Evolutionary conservation across 2,797 vertebrate species (phyloP).

Genomic region (Pseudotriccus pelzelni): DNA sequence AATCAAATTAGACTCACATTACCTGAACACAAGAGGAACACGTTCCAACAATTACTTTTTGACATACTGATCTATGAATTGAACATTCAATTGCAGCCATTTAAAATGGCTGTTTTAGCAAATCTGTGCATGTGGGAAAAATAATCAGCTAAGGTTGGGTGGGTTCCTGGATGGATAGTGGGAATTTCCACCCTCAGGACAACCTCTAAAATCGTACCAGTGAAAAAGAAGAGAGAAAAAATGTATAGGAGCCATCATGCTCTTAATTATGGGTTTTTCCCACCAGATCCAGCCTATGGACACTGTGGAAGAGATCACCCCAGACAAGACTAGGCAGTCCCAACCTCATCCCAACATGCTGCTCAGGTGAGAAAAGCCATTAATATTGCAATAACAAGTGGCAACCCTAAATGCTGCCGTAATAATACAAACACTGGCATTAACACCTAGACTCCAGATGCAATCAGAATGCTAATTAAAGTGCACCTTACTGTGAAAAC

Average conservation of each 20-base stretch:
- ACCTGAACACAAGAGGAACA: background rate
- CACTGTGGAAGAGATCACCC: background rate
- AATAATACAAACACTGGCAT: background rate
- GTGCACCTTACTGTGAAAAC: background rate
- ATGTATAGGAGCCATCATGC: background rate
- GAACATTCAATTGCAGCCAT: background rate
- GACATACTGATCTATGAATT: slow-evolving; percentile 17
- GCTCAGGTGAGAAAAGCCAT: background rate
- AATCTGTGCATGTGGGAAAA: background rate
- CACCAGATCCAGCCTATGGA: background rate
- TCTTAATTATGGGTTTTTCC: background rate
- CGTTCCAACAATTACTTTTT: slow-evolving; percentile 31
- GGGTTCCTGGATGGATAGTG: background rate
- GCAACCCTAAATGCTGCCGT: background rate
- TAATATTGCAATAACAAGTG: background rate
- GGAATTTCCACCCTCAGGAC: background rate
- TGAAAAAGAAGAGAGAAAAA: background rate
- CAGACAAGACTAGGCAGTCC: background rate
- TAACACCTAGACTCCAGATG: background rate
- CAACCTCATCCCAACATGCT: background rate
- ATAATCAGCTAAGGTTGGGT: background rate
- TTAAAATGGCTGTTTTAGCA: slow-evolving; percentile 6
- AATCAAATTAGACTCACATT: slow-evolving; percentile 12
- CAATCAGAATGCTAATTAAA: background rate
- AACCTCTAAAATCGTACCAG: background rate